Percentiles rank a stretch among this genome's conserved stretches.
phyloP scores from a whole-genome alignment of 2,797 vertebrate species.

The Sebastiscus tertius region DNA sequence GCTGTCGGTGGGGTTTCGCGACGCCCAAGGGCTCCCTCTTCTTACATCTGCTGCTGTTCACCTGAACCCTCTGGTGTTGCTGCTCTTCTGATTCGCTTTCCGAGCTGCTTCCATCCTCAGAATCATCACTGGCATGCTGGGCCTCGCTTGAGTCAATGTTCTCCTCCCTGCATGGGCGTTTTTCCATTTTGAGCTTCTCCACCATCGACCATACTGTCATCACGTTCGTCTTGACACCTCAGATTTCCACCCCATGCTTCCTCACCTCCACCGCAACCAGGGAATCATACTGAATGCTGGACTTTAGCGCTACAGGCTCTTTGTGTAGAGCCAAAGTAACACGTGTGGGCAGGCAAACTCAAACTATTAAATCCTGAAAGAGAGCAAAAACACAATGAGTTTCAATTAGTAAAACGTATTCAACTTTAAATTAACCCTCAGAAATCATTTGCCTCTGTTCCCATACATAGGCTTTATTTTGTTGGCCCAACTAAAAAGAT shows the following conservation, averaged over 20 bases:
- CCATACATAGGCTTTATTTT: neutral
- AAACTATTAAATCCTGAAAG: slow-evolving; percentile 83
- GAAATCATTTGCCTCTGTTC: neutral
- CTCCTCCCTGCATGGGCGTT: slow-evolving; percentile 89
- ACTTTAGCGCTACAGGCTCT: slow-evolving; percentile 70
- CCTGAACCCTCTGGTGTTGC: slow-evolving; percentile 75
- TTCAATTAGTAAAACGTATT: neutral
- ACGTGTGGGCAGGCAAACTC: slow-evolving; percentile 73
- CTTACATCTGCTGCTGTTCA: slow-evolving; percentile 69
- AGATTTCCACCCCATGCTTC: slow-evolving; percentile 83
- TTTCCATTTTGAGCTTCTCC: slow-evolving; percentile 96
- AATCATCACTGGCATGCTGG: slow-evolving; percentile 82
- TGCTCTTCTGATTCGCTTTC: slow-evolving; percentile 90
- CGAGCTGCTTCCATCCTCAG: slow-evolving; percentile 93
- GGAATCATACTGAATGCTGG: slow-evolving; percentile 77
- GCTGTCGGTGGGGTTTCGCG: slow-evolving; percentile 92
- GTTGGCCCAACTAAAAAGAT: neutral
- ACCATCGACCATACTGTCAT: slow-evolving; percentile 95
- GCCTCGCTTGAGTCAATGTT: slow-evolving; percentile 79
- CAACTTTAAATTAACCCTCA: neutral
- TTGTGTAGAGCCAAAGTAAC: slow-evolving; percentile 73
- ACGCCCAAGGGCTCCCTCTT: slow-evolving; percentile 84
- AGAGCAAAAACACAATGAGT: slow-evolving; percentile 26
- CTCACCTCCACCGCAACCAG: slow-evolving; percentile 84
- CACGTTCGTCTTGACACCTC: slow-evolving; percentile 87